A percentile compares a stretch with the other conserved stretches of the same genome.
phyloP scores from a whole-genome alignment of 2,113 vertebrate genomes.

The Mungos mungo region DNA sequence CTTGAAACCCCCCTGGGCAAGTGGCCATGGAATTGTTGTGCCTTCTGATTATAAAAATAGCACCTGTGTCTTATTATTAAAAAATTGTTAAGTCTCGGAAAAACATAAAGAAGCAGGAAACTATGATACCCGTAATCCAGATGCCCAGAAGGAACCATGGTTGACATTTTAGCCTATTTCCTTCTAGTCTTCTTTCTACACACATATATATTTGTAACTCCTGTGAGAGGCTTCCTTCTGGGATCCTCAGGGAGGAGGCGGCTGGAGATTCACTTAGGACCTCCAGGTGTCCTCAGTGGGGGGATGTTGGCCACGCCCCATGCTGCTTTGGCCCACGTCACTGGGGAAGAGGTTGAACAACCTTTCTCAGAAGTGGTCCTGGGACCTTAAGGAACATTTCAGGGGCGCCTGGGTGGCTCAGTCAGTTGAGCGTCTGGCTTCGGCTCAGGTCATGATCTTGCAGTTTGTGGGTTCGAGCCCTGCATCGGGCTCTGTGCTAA shows the following conservation, averaged over 20 bases:
- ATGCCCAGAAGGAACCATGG: background rate
- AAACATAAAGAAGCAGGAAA: background rate
- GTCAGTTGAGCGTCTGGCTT: no score
- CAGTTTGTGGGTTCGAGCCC: no score
- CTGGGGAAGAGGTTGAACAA: background rate
- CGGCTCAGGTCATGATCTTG: no score
- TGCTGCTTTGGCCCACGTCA: background rate
- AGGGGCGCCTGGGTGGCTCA: no score
- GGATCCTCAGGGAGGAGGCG: background rate
- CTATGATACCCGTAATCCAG: background rate
- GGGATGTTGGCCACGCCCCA: fast-evolving
- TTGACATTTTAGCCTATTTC: background rate
- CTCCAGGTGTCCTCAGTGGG: background rate
- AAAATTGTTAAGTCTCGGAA: background rate
- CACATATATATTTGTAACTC: background rate
- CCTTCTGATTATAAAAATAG: background rate
- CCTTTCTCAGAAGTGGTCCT: background rate
- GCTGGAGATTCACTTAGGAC: background rate
- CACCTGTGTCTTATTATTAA: background rate
- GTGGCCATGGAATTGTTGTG: background rate
- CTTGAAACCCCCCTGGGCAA: background rate
- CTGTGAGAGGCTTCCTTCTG: background rate
- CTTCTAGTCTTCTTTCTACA: background rate
- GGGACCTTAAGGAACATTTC: background rate
- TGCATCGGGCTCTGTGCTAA: no score